A percentile compares a stretch with the other conserved stretches of the same genome.
These are phyloP conservation scores for Leptonema lineaticorne DNA, from an alignment of 1,140 invertebrate genomes.

Conservation along the genomic window DNA sequence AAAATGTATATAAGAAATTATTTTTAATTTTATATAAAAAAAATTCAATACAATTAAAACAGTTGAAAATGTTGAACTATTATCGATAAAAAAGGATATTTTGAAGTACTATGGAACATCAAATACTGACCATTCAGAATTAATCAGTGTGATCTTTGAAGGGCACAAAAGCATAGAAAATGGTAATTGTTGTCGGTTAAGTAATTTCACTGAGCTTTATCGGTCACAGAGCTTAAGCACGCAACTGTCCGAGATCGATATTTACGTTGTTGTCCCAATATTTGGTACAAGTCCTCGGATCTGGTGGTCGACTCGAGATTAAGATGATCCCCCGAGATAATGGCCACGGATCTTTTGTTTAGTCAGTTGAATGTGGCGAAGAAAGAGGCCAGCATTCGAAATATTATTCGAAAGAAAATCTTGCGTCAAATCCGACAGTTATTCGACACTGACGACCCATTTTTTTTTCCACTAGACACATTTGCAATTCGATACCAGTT, in stretches of 20 bases:
- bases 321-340: slow-evolving; percentile 11
- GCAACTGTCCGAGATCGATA: neutral
- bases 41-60: no score
- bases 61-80: no score
- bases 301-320: neutral
- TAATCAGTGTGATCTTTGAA: no score
- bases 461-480: neutral
- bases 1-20: no score
- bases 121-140: neutral
- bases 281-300: neutral
- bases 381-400: no score
- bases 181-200: neutral
- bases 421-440: slow-evolving; percentile 15
- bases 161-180: no score
- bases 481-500: slow-evolving; percentile 8
- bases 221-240: neutral
- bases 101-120: neutral
- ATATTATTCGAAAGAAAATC: neutral
- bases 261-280: slow-evolving; percentile 14
- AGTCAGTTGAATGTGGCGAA: neutral
- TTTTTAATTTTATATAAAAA: no score
- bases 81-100: neutral
- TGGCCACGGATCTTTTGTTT: neutral
- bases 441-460: slow-evolving; percentile 2
- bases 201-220: neutral